These are phyloP conservation scores for Bos javanicus DNA, from an alignment of 2,113 vertebrate species.

Conservation along the genomic window DNA sequence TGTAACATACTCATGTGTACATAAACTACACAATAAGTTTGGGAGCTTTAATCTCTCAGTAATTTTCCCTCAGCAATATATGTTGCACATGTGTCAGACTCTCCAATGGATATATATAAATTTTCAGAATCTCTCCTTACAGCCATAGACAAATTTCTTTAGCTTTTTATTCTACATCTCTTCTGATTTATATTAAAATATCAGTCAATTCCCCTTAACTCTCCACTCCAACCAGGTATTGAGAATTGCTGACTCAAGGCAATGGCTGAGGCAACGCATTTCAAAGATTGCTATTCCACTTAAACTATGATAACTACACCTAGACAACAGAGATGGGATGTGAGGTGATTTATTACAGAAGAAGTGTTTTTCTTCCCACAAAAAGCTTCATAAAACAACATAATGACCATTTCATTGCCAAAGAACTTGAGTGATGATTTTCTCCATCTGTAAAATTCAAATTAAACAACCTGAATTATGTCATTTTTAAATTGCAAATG, in stretches of 20 bases:
- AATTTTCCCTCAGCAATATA: neutral
- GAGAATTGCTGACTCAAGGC: neutral
- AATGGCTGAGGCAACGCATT: neutral
- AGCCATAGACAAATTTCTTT: neutral
- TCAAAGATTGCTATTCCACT: neutral
- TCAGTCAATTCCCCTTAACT: neutral
- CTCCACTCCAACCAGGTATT: neutral
- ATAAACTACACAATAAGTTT: neutral
- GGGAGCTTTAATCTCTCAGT: neutral
- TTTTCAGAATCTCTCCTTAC: neutral
- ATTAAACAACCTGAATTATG: neutral
- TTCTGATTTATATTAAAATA: slow-evolving; percentile 19
- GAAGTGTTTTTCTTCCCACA: neutral
- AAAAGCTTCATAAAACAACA: slow-evolving; percentile 49
- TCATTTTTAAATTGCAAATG: slow-evolving; percentile 47
- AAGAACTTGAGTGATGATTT: slow-evolving; percentile 30
- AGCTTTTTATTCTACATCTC: neutral
- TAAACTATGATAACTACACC: neutral
- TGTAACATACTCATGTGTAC: neutral
- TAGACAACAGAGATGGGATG: neutral
- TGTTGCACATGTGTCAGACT: neutral
- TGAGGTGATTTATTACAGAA: slow-evolving; percentile 18
- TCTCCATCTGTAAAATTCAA: slow-evolving; percentile 12
- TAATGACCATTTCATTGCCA: slow-evolving; percentile 43
- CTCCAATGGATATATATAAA: neutral